Conservation (phyloP, 2,113 vertebrate genomes). For the Toxotes jaculatrix region DNA sequence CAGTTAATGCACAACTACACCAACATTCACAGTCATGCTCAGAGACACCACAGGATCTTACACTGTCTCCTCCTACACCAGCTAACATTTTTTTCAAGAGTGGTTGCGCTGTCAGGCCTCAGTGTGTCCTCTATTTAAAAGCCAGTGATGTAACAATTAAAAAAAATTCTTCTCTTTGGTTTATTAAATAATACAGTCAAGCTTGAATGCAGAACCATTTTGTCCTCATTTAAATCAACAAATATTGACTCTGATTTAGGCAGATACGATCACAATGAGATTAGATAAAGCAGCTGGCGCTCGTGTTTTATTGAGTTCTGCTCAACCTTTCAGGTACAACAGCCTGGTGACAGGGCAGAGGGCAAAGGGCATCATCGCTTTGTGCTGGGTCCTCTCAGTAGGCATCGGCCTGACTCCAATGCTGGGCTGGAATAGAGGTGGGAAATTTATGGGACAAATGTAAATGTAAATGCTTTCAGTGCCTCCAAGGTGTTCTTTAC, state of each 20-base stretch:
- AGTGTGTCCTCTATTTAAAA: background rate
- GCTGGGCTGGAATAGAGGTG: conserved; percentile 92
- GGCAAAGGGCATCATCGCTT: conserved; percentile 91
- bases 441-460: background rate
- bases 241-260: conserved; percentile 30
- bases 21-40: background rate
- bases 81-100: background rate
- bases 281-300: conserved; percentile 21
- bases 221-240: conserved; percentile 15
- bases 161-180: background rate
- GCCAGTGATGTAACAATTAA: background rate
- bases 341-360: conserved; percentile 91
- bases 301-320: conserved; percentile 22
- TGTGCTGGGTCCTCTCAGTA: conserved; percentile 95
- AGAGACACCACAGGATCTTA: background rate
- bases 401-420: conserved; percentile 95
- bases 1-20: background rate
- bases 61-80: background rate
- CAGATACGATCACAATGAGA: conserved; percentile 12
- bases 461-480: background rate
- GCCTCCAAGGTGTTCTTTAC: background rate
- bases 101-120: background rate
- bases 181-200: conserved; percentile 11
- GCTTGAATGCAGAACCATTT: conserved; percentile 14
- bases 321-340: conserved; percentile 88